phyloP scores from a whole-genome alignment of 64 coral and sea anemone species.

The Montipora efflorescens region DNA sequence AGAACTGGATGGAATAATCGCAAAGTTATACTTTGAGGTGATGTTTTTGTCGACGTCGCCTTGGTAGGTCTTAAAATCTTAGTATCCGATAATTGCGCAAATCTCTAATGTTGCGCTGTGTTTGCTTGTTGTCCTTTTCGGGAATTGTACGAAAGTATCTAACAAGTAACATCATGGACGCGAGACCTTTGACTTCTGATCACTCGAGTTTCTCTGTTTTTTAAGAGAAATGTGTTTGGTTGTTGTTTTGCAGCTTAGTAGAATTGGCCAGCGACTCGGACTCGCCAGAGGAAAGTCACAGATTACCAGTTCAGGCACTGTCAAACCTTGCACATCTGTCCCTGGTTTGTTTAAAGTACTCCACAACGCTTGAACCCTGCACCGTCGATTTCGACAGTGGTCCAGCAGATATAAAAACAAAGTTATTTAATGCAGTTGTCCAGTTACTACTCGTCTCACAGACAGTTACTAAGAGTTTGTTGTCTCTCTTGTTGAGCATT shows the following conservation, averaged over 20 bases:
- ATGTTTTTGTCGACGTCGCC: too few relatives aligned
- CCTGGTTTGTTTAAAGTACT: conserved; percentile 35
- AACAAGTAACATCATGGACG: too few relatives aligned
- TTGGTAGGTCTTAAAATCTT: too few relatives aligned
- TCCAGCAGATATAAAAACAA: background rate
- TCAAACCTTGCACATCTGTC: conserved; percentile 21
- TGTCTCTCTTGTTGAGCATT: background rate
- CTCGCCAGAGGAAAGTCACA: background rate
- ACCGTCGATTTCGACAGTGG: background rate
- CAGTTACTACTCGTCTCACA: background rate
- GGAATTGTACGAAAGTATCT: too few relatives aligned
- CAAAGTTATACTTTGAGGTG: too few relatives aligned
- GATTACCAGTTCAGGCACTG: background rate
- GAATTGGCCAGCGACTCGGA: background rate
- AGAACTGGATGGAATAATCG: too few relatives aligned
- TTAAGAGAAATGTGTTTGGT: too few relatives aligned
- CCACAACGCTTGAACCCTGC: background rate
- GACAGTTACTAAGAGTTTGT: background rate
- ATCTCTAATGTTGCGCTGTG: too few relatives aligned
- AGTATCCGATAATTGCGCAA: too few relatives aligned
- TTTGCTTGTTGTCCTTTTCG: too few relatives aligned
- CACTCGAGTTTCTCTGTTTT: too few relatives aligned
- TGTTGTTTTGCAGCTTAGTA: background rate
- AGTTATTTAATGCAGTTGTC: background rate
- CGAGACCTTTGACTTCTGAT: too few relatives aligned